Base-by-base conservation (phyloP, 2,113 vertebrate genomes). In the Thunnus thynnus region DNA sequence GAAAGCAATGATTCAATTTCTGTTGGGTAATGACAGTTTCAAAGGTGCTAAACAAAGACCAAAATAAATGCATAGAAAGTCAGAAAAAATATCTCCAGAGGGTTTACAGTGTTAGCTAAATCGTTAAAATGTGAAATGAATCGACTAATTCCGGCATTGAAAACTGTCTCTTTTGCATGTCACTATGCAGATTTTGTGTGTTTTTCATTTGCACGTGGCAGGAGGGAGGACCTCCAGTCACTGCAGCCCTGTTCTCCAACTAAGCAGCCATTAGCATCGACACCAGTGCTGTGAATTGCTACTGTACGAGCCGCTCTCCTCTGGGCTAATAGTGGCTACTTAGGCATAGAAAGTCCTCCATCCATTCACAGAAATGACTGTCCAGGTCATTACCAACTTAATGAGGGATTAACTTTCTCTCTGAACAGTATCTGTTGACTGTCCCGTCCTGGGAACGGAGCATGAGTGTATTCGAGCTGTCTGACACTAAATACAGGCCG, bases 391-490 rank as follows among this genome's bases (percentile, higher is more conserved):
- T 92, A 89, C 80, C 86, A 84, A 85, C 68, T 82, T 91, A 94
- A 88, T 93, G 90, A 94, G 88, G 90, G 48, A 92, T 94, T 94
- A 92, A 70, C 69, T 69, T 73, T 82, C 68, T 58, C 22, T 10
- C 48, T 44, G 25, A 75, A 51, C 61, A 14, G 76, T 78, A 41
- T 80, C 76, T 81, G 76, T 54, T 46, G 51, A 61, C 57, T 16
- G 58, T 11, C 67, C 14, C 3, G 41, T 73, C 63, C 71, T 25
- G 58, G 69, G 64, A 79, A 66, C 1, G 0, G 22, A 62, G 70
- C 22, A 0, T 27, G 77, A 91, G 94, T 89, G 93, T 92, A 93
- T 95, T 95, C 5, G 0, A 69, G 50, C 63, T 83, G 93, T 92
- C 92, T 94, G 89, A 84, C 76, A 2, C 84, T 44, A 16, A 16